Conservation (phyloP, 2,888 invertebrate genomes). For the Eupithecia exiguata region DNA sequence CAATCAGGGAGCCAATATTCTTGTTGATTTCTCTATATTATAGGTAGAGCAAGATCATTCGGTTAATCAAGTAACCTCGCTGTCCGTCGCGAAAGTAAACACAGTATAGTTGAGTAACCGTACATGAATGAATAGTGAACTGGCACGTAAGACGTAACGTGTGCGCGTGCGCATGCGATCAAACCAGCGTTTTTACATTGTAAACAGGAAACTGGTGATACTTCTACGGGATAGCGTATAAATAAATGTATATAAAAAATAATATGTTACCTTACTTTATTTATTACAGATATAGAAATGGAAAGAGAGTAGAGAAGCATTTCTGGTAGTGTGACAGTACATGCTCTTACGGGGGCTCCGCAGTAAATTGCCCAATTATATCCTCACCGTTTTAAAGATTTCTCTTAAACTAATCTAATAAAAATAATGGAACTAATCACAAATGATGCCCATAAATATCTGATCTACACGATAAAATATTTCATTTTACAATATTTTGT, state of each 20-base stretch:
- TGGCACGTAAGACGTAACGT: background rate
- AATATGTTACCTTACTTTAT: background rate
- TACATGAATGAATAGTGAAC: conserved; percentile 38
- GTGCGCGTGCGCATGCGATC: conserved; percentile 20
- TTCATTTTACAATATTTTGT: too few relatives aligned
- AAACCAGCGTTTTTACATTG: conserved; percentile 23
- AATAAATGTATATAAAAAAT: too few relatives aligned
- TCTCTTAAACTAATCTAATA: too few relatives aligned
- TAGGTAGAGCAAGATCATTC: background rate
- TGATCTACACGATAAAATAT: too few relatives aligned
- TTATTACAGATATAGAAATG: background rate
- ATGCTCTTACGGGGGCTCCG: too few relatives aligned
- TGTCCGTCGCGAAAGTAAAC: conserved; percentile 2
- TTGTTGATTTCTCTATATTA: background rate
- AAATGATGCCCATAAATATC: too few relatives aligned
- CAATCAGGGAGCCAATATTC: background rate
- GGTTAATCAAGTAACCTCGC: background rate
- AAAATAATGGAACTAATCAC: too few relatives aligned
- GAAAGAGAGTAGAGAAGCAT: background rate
- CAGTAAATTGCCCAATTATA: too few relatives aligned
- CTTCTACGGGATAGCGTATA: background rate
- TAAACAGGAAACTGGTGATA: conserved; percentile 42
- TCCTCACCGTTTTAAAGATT: too few relatives aligned
- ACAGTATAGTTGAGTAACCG: conserved; percentile 8
- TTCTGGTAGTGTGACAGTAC: background rate